Conservation (phyloP, 2,797 vertebrate genomes). For the Diplodus puntazzo region DNA sequence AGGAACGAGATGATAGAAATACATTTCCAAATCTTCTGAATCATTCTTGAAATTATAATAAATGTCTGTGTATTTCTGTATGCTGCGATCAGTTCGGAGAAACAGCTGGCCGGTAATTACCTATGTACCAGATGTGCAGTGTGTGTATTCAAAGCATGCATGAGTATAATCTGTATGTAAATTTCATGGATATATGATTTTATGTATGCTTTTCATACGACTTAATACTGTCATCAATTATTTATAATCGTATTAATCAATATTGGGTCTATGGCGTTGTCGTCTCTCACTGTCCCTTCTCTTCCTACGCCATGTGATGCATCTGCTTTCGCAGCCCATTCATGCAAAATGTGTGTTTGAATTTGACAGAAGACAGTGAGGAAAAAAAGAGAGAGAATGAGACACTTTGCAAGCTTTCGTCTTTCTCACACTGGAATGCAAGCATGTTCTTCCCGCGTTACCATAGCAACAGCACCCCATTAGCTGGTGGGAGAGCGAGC, state of each 20-base stretch:
- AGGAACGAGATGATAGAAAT: not conserved
- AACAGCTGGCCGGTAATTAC: not conserved
- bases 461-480: slow-evolving; percentile 83
- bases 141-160: not conserved
- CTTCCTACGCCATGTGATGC: not conserved
- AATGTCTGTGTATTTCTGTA: not conserved
- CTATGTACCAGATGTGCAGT: not conserved
- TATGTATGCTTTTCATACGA: not conserved
- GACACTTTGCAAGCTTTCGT: slow-evolving; percentile 54
- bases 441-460: slow-evolving; percentile 64
- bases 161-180: slow-evolving; percentile 27
- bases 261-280: not conserved
- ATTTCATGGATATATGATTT: slow-evolving; percentile 27
- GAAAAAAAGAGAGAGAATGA: slow-evolving; percentile 26
- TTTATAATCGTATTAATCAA: slow-evolving; percentile 20
- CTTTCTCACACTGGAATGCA: slow-evolving; percentile 56
- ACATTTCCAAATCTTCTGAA: not conserved
- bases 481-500: slow-evolving; percentile 68
- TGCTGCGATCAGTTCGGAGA: not conserved
- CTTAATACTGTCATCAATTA: slow-evolving; percentile 33
- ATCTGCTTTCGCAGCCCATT: not conserved
- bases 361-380: slow-evolving; percentile 30
- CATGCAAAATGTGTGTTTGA: slow-evolving; percentile 19
- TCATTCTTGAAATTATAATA: not conserved
- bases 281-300: not conserved